phyloP scores from a whole-genome alignment of 1,140 invertebrate genomes.

The Drosophila nigromelanica region DNA sequence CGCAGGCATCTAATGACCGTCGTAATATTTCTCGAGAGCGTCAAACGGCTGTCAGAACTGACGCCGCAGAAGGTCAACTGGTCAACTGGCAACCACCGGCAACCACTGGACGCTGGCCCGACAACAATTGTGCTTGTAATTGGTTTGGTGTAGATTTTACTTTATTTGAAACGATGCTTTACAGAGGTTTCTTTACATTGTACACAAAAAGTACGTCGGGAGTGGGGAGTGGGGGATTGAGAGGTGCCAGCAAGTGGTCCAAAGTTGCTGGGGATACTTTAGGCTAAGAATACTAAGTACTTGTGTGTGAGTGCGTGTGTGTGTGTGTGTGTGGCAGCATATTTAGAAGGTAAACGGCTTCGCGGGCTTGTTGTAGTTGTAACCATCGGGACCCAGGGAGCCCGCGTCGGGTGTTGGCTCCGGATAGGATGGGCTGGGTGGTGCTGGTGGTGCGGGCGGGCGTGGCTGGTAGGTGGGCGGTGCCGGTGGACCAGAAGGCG shows the following conservation, averaged over 20 bases:
- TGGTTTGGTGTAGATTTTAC: conserved; percentile 9
- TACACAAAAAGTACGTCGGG: conserved; percentile 28
- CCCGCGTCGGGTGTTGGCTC: conserved; percentile 47
- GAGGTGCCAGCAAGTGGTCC: conserved; percentile 20
- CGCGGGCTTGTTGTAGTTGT: conserved; percentile 65
- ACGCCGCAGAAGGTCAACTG: conserved; percentile 55
- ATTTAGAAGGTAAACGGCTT: conserved; percentile 59
- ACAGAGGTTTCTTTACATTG: conserved; percentile 37
- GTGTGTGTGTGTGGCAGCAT: neutral
- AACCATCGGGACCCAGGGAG: conserved; percentile 63
- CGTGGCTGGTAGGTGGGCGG: conserved; percentile 56
- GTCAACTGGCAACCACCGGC: conserved; percentile 2
- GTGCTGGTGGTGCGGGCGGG: conserved; percentile 38
- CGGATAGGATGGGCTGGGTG: conserved; percentile 27
- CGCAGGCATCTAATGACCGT: conserved; percentile 44
- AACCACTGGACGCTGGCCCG: neutral
- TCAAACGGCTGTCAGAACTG: conserved; percentile 55
- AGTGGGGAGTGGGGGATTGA: neutral
- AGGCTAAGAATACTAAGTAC: conserved; percentile 40
- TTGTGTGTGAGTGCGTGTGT: neutral
- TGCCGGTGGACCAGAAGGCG: conserved; percentile 52
- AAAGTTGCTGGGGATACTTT: conserved; percentile 19
- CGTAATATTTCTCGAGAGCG: conserved; percentile 49
- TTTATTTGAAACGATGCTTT: conserved; percentile 11
- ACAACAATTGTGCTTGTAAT: conserved; percentile 5